Evolutionary conservation across 2,797 vertebrate species (phyloP), one percentile per base, ranked within the genome.

Genomic region (Onychomys arenicola): DNA sequence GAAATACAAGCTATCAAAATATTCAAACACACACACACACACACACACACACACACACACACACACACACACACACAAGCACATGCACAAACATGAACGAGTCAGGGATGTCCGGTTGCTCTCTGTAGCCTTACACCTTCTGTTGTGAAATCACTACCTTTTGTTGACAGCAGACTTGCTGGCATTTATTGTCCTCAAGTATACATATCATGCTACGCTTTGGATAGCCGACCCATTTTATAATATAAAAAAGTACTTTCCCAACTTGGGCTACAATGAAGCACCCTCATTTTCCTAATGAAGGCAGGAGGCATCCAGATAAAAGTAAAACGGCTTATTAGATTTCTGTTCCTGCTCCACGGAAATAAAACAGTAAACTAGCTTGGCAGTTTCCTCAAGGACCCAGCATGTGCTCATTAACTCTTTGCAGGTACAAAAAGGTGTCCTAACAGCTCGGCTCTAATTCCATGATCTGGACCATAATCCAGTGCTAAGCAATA

Each of bases 401-500:
- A 91, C 96, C 96, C 97, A 96, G 86, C 97, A 92, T 98, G 94
- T 89, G 98, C 95, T 97, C 97, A 96, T 98, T 98, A 98, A 98
- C 98, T 96, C 96, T 98, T 98, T 96, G 95, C 96, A 97, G 96
- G 97, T 98, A 96, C 98, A 98, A 98, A 98, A 97, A n/a, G n/a
- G 94, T 95, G 96, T 96, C 85, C 97, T 97, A 98, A 97, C 95
- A 97, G 93, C 97, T 97, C 96, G 16, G 6, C 96, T 98, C 97
- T 97, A 98, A 98, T 98, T 98, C 97, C 97, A 96, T 94, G 97
- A 98, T 83, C 96, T 88, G 84, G 96, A 94, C 92, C 97, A 84
- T 97, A 98, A 98, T 95, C 97, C 97, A 97, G 89, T 92, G 95
- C 94, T 94, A 98, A 98, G 97, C 99, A 99, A 99, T 99, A 99